phyloP scores from a whole-genome alignment of 2,797 vertebrate genomes.

The Ctenopoma kingsleyae region DNA sequence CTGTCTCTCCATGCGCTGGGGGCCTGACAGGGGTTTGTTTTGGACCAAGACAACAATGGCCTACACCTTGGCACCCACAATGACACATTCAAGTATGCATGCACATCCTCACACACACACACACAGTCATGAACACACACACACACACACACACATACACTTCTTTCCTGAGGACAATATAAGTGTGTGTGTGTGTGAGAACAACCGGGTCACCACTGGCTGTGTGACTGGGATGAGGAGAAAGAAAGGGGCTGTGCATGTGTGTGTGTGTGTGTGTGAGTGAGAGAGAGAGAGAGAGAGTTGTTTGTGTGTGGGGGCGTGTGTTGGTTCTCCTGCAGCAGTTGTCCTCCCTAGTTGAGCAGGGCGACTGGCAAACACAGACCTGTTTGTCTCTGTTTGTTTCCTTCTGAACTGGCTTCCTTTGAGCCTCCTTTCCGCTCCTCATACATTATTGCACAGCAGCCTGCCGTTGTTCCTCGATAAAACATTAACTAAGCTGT shows the following conservation, averaged over 20 bases:
- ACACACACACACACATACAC: neutral
- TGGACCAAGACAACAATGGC: constrained; percentile 57
- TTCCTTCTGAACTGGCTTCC: constrained; percentile 63
- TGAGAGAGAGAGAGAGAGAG: constrained; percentile 1
- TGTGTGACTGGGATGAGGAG: constrained; percentile 19
- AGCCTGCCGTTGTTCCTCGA: constrained; percentile 42
- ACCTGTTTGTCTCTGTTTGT: constrained; percentile 74
- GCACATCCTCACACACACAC: constrained; percentile 1
- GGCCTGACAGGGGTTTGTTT: constrained; percentile 59
- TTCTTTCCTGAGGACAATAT: constrained; percentile 26
- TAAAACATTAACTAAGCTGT: constrained; percentile 65
- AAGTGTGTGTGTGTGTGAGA: constrained; percentile 28
- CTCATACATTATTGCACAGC: constrained; percentile 66
- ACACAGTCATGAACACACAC: neutral
- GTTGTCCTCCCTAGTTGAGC: constrained; percentile 48
- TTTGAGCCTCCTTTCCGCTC: constrained; percentile 47
- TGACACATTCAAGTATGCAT: constrained; percentile 46
- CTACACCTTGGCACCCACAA: constrained; percentile 54
- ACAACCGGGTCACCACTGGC: constrained; percentile 70
- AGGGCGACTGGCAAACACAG: constrained; percentile 71
- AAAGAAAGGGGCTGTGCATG: constrained; percentile 13
- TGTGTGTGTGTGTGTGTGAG: constrained; percentile 27
- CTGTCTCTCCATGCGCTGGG: constrained; percentile 29
- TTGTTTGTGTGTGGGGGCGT: constrained; percentile 31
- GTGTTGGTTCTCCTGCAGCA: constrained; percentile 53